Percentiles rank a stretch among this genome's conserved stretches.
Evolutionary conservation across 1,140 invertebrate species (phyloP).

Genomic region (Diploscapter pachys): DNA sequence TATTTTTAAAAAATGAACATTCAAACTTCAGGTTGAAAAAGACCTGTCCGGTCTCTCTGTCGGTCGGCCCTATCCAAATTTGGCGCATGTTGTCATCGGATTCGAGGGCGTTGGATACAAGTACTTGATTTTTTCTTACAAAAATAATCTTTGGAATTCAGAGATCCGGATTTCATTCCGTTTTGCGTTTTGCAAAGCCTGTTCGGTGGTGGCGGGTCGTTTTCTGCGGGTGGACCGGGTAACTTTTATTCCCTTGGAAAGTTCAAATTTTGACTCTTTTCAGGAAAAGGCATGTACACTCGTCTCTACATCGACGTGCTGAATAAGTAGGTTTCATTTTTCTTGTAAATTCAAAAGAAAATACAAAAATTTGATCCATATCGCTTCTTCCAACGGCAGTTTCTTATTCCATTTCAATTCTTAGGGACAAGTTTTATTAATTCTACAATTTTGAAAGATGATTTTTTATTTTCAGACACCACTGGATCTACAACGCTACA

Average conservation of each 20-base stretch:
- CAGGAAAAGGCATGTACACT: constrained; percentile 92
- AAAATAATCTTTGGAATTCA: constrained; percentile 64
- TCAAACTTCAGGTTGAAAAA: constrained; percentile 58
- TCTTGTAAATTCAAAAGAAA: no score
- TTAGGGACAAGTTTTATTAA: no score
- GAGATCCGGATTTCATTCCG: constrained; percentile 81
- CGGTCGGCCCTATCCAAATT: constrained; percentile 86
- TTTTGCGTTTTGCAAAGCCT: constrained; percentile 96
- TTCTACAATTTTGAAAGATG: background rate
- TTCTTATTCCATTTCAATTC: no score
- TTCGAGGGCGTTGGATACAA: constrained; percentile 80
- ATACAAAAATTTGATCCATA: no score
- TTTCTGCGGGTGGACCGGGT: constrained; percentile 96
- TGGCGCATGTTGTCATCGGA: constrained; percentile 90
- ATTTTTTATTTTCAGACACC: constrained; percentile 67
- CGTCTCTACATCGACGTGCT: constrained; percentile 92
- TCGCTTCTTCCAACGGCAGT: no score
- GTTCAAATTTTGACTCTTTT: no score
- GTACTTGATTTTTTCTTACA: constrained; percentile 29
- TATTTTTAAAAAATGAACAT: background rate
- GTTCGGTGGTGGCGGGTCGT: constrained; percentile 98
- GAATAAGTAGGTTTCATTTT: constrained; percentile 71
- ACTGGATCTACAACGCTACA: constrained; percentile 96
- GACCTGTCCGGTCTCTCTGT: constrained; percentile 74
- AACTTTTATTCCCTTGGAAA: no score